Base-by-base conservation (phyloP, 2,113 vertebrate genomes). In the Dascyllus trimaculatus region DNA sequence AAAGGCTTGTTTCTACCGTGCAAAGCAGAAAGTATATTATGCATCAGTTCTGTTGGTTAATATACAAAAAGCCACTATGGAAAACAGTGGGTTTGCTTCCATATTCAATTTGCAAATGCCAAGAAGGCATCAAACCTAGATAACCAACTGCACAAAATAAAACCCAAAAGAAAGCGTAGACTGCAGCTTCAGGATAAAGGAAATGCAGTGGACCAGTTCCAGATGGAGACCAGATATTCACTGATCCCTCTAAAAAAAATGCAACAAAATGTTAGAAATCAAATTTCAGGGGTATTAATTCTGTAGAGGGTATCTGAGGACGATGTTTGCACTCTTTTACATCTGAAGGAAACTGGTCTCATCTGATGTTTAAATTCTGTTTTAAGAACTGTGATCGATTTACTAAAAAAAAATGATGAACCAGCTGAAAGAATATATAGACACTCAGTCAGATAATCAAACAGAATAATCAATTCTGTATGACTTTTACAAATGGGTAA, bases 11-110 rank as follows among this genome's bases (percentile, higher is more conserved):
- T 29, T 81, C 13, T 35, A 18, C 4, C 15, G 1, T 9, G 9
- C 25, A 21, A 9, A 40, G 13, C 29, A 58, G 13, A 25, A 46
- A n/a, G 64, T 63, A 26, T 29, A 45, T 68, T 13, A 54, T 54
- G 26, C 25, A 61, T 53, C 10, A 11, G 14, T 57, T 62, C 22
- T 53, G 21, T 9, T 43, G 64, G 19, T 58, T 59, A 78, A 52
- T 38, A 65, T 52, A n/a, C 49, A 60, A 25, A 32, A 63, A 26
- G 35, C 4, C 26, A 15, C 19, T 18, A 9, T 15, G 22, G 46
- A 25, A 35, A 56, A 60, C 25, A 48, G 1, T 19, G 13, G 29
- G 25, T 2, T 19, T 54, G 11, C n/a, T 22, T 70, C 22, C 19
- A 18, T 59, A 15, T 53, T 63, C 11, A 38, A 11, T 22, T 19